These are phyloP conservation scores for Zaprionus capensis DNA, from an alignment of 1,140 invertebrate species.

Conservation along the genomic window DNA sequence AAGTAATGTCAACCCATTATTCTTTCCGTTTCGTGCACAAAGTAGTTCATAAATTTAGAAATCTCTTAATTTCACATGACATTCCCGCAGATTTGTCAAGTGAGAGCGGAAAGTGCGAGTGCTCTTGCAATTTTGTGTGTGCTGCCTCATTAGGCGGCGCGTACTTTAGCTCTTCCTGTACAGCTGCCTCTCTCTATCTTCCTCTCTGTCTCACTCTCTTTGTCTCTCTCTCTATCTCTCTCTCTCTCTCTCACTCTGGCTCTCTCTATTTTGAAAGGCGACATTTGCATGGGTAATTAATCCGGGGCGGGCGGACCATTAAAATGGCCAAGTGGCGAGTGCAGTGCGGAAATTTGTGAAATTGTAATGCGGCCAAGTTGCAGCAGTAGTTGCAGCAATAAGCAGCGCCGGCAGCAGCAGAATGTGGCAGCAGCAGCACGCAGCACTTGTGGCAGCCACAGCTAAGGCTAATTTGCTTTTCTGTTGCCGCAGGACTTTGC, in stretches of 20 bases:
- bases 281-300: slow-evolving; percentile 80
- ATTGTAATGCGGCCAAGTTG: slow-evolving; percentile 72
- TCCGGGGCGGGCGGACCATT: slow-evolving; percentile 40
- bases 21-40: background rate
- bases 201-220: background rate
- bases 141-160: slow-evolving; percentile 8
- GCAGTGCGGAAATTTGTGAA: slow-evolving; percentile 60
- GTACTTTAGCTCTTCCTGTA: background rate
- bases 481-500: slow-evolving; percentile 34
- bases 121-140: background rate
- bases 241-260: background rate
- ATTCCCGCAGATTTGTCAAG: slow-evolving; percentile 3
- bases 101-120: background rate
- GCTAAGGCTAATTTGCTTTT: slow-evolving; percentile 66
- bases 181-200: background rate
- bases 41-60: background rate
- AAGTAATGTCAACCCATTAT: background rate
- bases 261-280: background rate
- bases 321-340: slow-evolving; percentile 55
- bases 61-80: slow-evolving; percentile 4
- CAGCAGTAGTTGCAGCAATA: slow-evolving; percentile 73
- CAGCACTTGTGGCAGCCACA: slow-evolving; percentile 61
- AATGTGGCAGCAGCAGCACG: slow-evolving; percentile 63
- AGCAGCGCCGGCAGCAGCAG: slow-evolving; percentile 48
- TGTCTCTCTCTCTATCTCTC: background rate